These are phyloP conservation scores for Myiotriccus ornatus DNA, from an alignment of 2,797 vertebrate species.

Conservation along the genomic window DNA sequence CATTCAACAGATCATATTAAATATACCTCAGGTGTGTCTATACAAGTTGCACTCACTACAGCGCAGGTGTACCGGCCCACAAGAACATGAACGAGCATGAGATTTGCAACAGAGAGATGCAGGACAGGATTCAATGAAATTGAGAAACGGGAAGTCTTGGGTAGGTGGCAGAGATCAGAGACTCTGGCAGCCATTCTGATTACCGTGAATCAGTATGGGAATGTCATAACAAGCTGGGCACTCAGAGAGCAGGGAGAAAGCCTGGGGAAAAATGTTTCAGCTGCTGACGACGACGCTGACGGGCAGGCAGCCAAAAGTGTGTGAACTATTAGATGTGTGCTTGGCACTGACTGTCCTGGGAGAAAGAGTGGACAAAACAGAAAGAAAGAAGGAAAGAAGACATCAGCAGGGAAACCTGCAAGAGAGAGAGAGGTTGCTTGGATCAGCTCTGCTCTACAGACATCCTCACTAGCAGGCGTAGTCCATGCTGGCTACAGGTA, in stretches of 20 bases:
- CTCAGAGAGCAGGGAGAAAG: not conserved
- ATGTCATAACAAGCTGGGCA: not conserved
- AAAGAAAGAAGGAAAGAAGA: not conserved
- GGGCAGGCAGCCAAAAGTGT: not conserved
- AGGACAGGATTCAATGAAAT: not conserved
- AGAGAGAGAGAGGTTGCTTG: not conserved
- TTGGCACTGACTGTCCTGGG: not conserved
- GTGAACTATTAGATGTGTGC: rapidly evolving
- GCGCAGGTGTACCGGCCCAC: rapidly evolving
- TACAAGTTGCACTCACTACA: not conserved
- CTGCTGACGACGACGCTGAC: rapidly evolving
- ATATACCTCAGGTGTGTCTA: not conserved
- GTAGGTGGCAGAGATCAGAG: not conserved
- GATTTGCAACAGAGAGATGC: not conserved
- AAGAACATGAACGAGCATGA: not conserved
- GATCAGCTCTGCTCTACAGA: not conserved
- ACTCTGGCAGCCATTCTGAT: not conserved
- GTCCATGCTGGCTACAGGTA: rapidly evolving
- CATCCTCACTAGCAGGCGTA: not conserved
- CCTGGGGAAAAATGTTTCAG: not conserved
- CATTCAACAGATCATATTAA: not conserved
- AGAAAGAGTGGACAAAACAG: not conserved
- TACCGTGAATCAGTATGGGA: rapidly evolving
- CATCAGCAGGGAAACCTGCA: not conserved
- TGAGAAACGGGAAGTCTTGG: not conserved